A percentile compares a stretch with the other conserved stretches of the same genome.
phyloP scores from a whole-genome alignment of 2,113 vertebrate species.

The Brienomyrus brachyistius region DNA sequence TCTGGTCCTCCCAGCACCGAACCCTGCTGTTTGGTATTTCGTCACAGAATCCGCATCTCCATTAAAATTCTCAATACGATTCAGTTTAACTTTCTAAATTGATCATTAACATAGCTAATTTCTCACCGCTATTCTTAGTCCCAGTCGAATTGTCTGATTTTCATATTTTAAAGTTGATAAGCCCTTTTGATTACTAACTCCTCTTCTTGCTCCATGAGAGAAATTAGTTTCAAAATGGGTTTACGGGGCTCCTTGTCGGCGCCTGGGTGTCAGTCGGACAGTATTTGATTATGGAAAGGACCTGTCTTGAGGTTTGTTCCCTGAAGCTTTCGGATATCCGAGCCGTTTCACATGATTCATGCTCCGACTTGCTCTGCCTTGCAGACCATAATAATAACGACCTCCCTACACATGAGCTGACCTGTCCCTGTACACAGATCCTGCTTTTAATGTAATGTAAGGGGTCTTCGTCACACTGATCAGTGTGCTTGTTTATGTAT shows the following conservation, averaged over 20 bases:
- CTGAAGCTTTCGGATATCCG: neutral
- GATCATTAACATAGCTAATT: neutral
- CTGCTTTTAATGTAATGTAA: neutral
- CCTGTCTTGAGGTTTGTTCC: neutral
- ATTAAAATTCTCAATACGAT: neutral
- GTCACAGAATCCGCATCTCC: neutral
- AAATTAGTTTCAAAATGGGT: neutral
- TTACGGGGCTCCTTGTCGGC: neutral
- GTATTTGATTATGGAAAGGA: neutral
- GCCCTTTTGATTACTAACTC: neutral
- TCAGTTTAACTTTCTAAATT: neutral
- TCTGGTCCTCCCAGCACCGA: neutral
- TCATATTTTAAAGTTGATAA: neutral
- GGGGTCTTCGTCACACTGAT: neutral
- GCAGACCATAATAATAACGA: neutral
- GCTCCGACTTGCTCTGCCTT: too few relatives aligned
- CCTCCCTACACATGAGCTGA: too few relatives aligned
- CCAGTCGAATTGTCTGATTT: slow-evolving; percentile 2
- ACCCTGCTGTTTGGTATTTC: neutral
- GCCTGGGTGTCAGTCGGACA: neutral
- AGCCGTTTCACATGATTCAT: neutral
- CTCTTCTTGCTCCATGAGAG: neutral
- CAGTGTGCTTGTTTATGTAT: neutral
- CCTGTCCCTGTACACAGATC: neutral
- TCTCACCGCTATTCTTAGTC: neutral